Evolutionary conservation across 2,888 invertebrate species (phyloP).

Genomic region (Deladenus siricidicola): DNA sequence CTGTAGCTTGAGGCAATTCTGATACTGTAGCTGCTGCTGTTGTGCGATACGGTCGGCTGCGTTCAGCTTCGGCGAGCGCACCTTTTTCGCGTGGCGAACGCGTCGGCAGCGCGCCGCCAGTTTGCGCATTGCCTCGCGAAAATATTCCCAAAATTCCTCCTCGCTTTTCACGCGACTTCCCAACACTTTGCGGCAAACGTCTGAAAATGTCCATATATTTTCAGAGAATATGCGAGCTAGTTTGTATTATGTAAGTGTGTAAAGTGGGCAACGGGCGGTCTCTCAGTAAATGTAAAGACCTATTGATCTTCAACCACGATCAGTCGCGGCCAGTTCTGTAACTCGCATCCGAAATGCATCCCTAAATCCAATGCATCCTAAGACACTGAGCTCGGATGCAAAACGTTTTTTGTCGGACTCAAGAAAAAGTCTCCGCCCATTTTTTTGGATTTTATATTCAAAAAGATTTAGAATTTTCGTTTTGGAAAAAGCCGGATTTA

Average conservation of each 20-base stretch:
- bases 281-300: too few species aligned
- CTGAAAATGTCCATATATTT: too few species aligned
- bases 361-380: too few species aligned
- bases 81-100: conserved; percentile 50
- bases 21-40: not conserved
- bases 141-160: conserved; percentile 52
- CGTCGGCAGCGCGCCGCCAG: conserved; percentile 42
- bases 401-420: too few species aligned
- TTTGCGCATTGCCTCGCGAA: conserved; percentile 52
- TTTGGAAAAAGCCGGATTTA: too few species aligned
- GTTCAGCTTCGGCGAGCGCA: conserved; percentile 11
- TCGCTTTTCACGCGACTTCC: conserved; percentile 37
- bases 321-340: not conserved
- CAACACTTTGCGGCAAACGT: conserved; percentile 49
- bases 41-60: not conserved
- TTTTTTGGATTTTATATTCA: too few species aligned
- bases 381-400: too few species aligned
- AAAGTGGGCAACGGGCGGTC: too few species aligned
- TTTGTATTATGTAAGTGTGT: too few species aligned
- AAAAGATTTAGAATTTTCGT: too few species aligned
- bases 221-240: too few species aligned
- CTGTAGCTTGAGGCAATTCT: not conserved
- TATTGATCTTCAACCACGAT: not conserved
- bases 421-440: too few species aligned
- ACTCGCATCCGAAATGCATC: not conserved